A percentile compares a stretch with the other conserved stretches of the same genome.
Conservation (phyloP, 2,113 vertebrate species). For the Lipophrys pholis region DNA sequence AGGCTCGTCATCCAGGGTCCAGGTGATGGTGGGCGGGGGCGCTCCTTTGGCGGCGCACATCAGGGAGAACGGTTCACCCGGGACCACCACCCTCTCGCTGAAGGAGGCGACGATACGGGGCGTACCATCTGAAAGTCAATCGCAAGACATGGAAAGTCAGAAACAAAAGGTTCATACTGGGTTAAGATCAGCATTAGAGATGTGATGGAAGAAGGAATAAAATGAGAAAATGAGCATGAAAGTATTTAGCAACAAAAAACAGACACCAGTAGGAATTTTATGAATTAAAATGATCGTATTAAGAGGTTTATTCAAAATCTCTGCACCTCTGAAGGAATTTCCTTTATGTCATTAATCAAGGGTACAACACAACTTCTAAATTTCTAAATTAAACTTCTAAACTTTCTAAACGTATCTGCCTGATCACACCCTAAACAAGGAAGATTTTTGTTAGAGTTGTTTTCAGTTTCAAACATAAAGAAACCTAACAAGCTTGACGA, state of each 20-base stretch:
- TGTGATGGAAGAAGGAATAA: not conserved
- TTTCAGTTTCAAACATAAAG: too few species aligned
- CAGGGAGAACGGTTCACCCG: constrained; percentile 95
- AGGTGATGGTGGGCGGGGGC: constrained; percentile 95
- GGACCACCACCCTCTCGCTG: constrained; percentile 97
- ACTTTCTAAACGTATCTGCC: too few species aligned
- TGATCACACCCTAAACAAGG: too few species aligned
- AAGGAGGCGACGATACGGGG: constrained; percentile 97
- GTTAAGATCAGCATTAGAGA: not conserved
- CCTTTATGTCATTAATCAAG: not conserved
- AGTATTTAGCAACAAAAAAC: too few species aligned
- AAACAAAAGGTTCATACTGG: not conserved
- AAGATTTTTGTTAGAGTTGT: too few species aligned
- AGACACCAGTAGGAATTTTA: too few species aligned
- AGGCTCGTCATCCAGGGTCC: constrained; percentile 97
- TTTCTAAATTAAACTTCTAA: too few species aligned
- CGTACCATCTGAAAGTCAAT: constrained; percentile 88
- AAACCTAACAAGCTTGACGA: too few species aligned
- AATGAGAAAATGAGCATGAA: not conserved
- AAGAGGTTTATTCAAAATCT: not conserved
- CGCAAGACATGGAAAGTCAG: not conserved
- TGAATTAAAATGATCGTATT: not conserved
- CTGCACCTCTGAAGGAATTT: too few species aligned
- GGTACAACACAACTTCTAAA: too few species aligned
- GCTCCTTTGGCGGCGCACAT: constrained; percentile 97